Evolutionary conservation across 1,140 invertebrate species (phyloP).

Genomic region (Microvelia longipes): DNA sequence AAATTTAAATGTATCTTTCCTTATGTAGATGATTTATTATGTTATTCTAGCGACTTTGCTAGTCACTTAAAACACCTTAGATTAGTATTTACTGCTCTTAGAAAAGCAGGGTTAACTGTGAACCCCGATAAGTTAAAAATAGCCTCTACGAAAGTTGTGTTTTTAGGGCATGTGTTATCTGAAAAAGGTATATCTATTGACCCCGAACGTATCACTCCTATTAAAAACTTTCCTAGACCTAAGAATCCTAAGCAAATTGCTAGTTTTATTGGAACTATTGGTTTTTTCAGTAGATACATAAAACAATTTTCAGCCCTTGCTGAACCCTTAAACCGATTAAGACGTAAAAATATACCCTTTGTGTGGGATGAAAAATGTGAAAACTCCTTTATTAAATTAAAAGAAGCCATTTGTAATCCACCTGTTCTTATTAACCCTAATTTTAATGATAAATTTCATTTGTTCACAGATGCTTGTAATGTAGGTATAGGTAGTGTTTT

Average conservation of each 20-base stretch:
- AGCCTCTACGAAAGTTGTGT: too few species aligned
- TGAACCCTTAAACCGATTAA: not conserved
- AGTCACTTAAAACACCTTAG: too few species aligned
- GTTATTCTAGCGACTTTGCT: too few species aligned
- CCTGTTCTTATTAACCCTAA: not conserved
- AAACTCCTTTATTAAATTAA: not conserved
- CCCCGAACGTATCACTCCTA: too few species aligned
- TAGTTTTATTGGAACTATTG: not conserved
- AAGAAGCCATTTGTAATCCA: not conserved
- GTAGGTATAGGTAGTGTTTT: not conserved
- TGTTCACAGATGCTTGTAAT: not conserved
- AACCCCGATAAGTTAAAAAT: too few species aligned
- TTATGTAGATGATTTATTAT: too few species aligned
- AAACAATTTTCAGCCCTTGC: not conserved
- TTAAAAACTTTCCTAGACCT: too few species aligned
- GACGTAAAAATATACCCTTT: not conserved
- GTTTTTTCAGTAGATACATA: not conserved
- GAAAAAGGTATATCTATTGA: too few species aligned
- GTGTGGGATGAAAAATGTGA: not conserved
- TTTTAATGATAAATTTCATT: not conserved
- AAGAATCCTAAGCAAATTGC: not conserved
- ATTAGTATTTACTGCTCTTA: too few species aligned
- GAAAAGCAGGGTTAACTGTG: too few species aligned
- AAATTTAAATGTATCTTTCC: too few species aligned
- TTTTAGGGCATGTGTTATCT: too few species aligned